A percentile compares a stretch with the other conserved stretches of the same genome.
These are phyloP conservation scores for Strongylocentrotus purpuratus DNA, from an alignment of 35 echinoderm and acorn worm genomes.

Conservation along the genomic window DNA sequence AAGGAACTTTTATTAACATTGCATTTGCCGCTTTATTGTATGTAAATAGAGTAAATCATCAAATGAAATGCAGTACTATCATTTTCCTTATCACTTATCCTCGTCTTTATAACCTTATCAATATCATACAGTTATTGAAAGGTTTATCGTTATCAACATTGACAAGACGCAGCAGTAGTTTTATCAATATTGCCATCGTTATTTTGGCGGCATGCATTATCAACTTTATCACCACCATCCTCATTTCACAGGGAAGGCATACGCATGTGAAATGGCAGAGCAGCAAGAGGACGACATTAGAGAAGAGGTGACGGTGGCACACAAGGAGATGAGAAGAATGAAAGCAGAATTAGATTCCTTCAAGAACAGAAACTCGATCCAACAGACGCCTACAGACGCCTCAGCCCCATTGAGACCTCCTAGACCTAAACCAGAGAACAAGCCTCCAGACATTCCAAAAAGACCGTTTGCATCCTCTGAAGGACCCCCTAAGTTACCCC, in stretches of 20 bases:
- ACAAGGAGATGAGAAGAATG: conserved; percentile 26
- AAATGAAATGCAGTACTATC: neutral
- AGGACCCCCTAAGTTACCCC: neutral
- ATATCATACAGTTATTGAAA: too few relatives aligned
- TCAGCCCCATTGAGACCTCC: neutral
- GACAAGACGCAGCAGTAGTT: too few relatives aligned
- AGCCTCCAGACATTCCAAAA: neutral
- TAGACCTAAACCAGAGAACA: neutral
- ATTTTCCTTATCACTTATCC: too few relatives aligned
- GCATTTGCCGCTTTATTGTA: too few relatives aligned
- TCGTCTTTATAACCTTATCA: too few relatives aligned
- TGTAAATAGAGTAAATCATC: neutral
- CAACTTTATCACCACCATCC: neutral
- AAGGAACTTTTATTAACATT: too few relatives aligned
- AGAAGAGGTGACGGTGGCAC: neutral
- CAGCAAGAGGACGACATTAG: neutral
- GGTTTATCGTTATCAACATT: too few relatives aligned
- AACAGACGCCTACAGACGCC: neutral
- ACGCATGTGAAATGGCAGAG: neutral
- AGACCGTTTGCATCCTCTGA: neutral
- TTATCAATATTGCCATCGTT: too few relatives aligned
- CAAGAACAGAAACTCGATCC: neutral
- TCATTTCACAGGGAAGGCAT: neutral
- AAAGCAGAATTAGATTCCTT: neutral
- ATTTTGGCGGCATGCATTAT: too few relatives aligned